Conservation (phyloP, 2,797 vertebrate genomes). For the Gymnocypris eckloni region DNA sequence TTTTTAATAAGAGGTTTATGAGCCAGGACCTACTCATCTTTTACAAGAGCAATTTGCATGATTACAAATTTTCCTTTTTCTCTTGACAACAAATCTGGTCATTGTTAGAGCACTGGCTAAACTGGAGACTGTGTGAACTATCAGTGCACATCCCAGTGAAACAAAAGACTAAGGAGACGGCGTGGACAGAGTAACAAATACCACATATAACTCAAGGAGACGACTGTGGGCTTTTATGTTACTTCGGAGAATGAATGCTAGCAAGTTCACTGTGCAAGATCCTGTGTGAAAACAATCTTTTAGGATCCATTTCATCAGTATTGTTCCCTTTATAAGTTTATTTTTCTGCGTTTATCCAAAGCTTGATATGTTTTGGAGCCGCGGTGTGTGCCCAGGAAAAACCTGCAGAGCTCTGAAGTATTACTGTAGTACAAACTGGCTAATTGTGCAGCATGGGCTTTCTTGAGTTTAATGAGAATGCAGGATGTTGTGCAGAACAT, state of each 20-base stretch:
- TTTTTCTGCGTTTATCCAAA: not conserved
- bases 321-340: not conserved
- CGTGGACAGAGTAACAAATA: conserved; percentile 29
- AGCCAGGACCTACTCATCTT: conserved; percentile 11
- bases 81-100: conserved; percentile 34
- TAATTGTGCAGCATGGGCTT: conserved; percentile 38
- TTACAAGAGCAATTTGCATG: not conserved
- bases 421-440: not conserved
- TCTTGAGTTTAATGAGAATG: conserved; percentile 27
- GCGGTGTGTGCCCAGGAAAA: not conserved
- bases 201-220: conserved; percentile 42
- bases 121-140: conserved; percentile 30
- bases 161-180: conserved; percentile 30
- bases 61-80: conserved; percentile 3
- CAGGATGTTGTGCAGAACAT: not conserved
- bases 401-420: conserved; percentile 38
- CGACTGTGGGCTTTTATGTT: conserved; percentile 31
- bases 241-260: conserved; percentile 4
- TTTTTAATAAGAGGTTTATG: not conserved
- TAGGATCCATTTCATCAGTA: not conserved
- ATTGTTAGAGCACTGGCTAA: conserved; percentile 16
- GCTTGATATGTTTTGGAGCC: not conserved
- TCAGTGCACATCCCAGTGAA: conserved; percentile 25
- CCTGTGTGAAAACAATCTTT: conserved; percentile 1
- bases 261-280: not conserved